phyloP scores from a whole-genome alignment of 2,113 vertebrate genomes.

The Sclerurus mexicanus region DNA sequence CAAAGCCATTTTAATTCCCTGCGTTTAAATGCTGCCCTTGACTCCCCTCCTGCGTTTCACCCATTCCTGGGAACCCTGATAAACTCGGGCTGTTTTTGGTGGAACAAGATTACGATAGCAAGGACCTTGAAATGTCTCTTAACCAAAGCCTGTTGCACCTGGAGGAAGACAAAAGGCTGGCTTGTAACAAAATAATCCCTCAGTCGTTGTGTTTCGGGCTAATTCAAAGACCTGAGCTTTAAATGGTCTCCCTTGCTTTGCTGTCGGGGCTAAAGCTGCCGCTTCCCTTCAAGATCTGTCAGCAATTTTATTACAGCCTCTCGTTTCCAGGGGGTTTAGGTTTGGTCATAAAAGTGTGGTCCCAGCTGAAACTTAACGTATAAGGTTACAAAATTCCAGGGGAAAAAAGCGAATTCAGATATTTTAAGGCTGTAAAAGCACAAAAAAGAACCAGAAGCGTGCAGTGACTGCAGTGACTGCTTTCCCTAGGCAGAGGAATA shows the following conservation, averaged over 20 bases:
- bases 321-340: constrained; percentile 29
- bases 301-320: constrained; percentile 25
- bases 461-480: background rate
- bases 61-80: constrained; percentile 35
- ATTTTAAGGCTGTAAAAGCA: background rate
- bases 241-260: background rate
- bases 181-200: constrained; percentile 17
- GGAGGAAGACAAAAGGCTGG: constrained; percentile 40
- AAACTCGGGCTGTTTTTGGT: constrained; percentile 29
- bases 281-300: constrained; percentile 1
- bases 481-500: background rate
- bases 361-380: constrained; percentile 5
- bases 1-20: background rate
- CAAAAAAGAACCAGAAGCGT: background rate
- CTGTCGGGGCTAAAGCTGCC: background rate
- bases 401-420: background rate
- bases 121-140: constrained; percentile 49
- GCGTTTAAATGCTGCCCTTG: background rate
- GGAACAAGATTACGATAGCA: background rate
- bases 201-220: background rate
- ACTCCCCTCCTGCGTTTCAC: background rate
- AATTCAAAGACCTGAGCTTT: background rate
- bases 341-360: constrained; percentile 15
- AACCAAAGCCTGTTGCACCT: constrained; percentile 30
- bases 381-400: background rate